Evolutionary conservation across 2,113 vertebrate genomes (phyloP).

Genomic region (Edolisoma coerulescens): DNA sequence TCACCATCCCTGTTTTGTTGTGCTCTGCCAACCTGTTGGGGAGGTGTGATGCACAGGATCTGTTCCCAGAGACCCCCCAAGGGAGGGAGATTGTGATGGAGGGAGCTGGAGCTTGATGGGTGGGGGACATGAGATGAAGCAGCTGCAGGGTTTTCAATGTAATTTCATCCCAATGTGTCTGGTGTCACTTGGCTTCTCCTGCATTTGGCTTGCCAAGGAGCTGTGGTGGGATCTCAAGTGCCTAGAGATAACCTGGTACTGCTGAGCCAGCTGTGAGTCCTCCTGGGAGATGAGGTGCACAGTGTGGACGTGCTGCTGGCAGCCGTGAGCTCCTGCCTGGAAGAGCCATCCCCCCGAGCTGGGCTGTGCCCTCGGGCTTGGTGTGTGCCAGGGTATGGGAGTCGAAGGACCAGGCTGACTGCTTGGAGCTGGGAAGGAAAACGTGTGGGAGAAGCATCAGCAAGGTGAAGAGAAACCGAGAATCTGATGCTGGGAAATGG

Average conservation of each 20-base stretch:
- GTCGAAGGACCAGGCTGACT: not conserved
- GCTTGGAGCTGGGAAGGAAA: not conserved
- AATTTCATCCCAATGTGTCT: not conserved
- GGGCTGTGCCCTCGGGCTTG: not conserved
- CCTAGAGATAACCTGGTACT: not conserved
- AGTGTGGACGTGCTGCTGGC: not conserved
- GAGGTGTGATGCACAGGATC: not conserved
- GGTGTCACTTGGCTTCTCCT: not conserved
- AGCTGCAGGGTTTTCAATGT: not conserved
- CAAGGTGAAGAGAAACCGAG: not conserved
- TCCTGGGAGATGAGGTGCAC: not conserved
- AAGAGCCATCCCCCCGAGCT: not conserved
- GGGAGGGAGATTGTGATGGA: not conserved
- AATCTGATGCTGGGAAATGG: not conserved
- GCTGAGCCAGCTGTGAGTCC: not conserved
- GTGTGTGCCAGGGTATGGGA: not conserved
- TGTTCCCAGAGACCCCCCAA: not conserved
- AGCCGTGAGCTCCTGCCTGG: not conserved
- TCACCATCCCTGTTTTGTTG: not conserved
- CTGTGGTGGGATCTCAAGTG: not conserved
- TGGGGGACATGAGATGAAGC: not conserved
- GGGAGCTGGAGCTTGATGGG: not conserved
- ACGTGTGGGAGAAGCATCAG: not conserved
- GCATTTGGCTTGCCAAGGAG: not conserved
- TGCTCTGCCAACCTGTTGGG: not conserved